Base-by-base conservation (phyloP, 2,113 vertebrate genomes). In the Salvator merianae region DNA sequence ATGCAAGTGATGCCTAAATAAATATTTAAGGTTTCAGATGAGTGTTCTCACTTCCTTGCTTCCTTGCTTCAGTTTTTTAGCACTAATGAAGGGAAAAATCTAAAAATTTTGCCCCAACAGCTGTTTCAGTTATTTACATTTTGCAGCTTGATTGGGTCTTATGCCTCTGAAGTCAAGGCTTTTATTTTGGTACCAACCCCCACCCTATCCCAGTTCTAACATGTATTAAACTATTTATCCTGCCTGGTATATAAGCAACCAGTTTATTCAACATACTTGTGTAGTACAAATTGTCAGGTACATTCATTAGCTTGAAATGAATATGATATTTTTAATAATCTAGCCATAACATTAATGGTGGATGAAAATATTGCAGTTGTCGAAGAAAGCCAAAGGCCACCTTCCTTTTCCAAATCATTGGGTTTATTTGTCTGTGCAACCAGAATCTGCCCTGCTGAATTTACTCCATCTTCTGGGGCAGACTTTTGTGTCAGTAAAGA, bases 1-100 rank as follows among this genome's bases (percentile, higher is more conserved):
- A 6, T 13, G 76, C 62, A 63, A 88, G 43, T 6, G 14, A 76
- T 84, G 30, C 40, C 43, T 84, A 77, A 36, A 79, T 84, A 78
- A 89, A 93, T 92, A 81, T 59, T 90, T 72, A 82, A 85, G 32
- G 5, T 10, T 82, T 92, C 38, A 76, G 62, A 14, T 80, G n/a
- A 10, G 1, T 81, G 5, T 8, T 87, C 89, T 93, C 86, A 79
- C 53, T 73, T 0, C 0, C 84, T 81, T 20, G 38, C 55, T 59
- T 59, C 55, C 55, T 59, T 20, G 55, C 3, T 89, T 77, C 0
- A 77, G 18, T 66, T 47, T 8, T 24, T 76, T 36, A 22, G 36
- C 32, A 32, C n/a, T 65, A 38, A 72, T 72, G 72, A 81, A 55
- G 3, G 38, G 9, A 20, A 81, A 63, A 32, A 36, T 12, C 32